Base-by-base conservation (phyloP, 2,888 invertebrate genomes). In the Nemoura dubitans region DNA sequence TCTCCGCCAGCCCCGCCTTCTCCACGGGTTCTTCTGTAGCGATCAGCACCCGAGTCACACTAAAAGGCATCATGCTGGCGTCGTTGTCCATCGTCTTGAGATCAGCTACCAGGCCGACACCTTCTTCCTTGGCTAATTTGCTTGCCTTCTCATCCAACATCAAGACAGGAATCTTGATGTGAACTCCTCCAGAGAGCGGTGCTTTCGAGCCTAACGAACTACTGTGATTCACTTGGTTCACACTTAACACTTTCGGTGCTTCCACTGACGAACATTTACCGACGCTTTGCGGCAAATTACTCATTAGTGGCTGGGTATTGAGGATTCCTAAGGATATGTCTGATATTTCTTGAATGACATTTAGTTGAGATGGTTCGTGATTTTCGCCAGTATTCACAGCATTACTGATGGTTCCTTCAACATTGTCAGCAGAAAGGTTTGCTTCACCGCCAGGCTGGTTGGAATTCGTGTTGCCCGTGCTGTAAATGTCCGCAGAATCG, bases 41-140 rank as follows among this genome's bases (percentile, higher is more conserved):
- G 27, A 28, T 84, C 21, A 81, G 28, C 1, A 81, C 84, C 16
- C 59, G 84, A 16, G 59, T 59, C 14, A 59, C 29, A 29, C 76
- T 84, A 25, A 84, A 84, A 5, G 84, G 84, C 27, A 27, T 21
- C 14, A 84, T 84, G 21, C 76, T 84, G 16, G 59, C 59, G 28
- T 84, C 84, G 16, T 84, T 84, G n/a, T 83, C 83, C 42, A 83
- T n/a, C 2, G 30, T 83, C 26, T 83, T 83, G 30, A 83, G 36
- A 30, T 84, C 84, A 1, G 59, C 84, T 7, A 26, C 29, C 14
- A 84, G 27, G 14, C 84, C 29, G 21, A 30, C 28, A 10, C 84
- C 76, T 76, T 84, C 84, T 76, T 84, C 84, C 10, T 84, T 84
- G 5, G n/a, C 84, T 21, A 84, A 76, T 28, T 84, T 76, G 26